Percentiles rank a stretch among this genome's conserved stretches.
phyloP scores from a whole-genome alignment of 2,797 vertebrate species.

The Sitta carolinensis region DNA sequence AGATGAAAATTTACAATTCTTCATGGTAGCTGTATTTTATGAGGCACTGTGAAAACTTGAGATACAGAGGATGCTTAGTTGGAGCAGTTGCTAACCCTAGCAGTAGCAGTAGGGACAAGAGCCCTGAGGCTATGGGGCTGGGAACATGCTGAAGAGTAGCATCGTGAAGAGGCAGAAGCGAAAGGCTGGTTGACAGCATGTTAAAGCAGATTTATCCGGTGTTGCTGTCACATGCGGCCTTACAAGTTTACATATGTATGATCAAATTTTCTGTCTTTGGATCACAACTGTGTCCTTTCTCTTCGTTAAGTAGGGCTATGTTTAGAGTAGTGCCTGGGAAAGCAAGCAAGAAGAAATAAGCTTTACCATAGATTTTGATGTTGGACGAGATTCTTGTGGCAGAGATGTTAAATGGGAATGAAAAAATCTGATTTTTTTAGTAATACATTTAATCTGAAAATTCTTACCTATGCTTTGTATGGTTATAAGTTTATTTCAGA shows the following conservation, averaged over 20 bases:
- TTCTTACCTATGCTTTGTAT: neutral
- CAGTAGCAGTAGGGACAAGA: conserved; percentile 12
- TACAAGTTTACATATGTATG: conserved; percentile 25
- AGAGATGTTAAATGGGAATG: neutral
- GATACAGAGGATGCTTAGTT: neutral
- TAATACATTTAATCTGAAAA: neutral
- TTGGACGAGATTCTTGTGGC: neutral
- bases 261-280: conserved; percentile 36
- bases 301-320: neutral
- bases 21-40: neutral
- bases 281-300: neutral
- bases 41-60: neutral
- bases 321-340: neutral
- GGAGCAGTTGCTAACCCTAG: conserved; percentile 40
- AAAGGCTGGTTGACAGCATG: conserved; percentile 55
- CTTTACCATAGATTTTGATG: neutral
- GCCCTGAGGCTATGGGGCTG: conserved; percentile 32
- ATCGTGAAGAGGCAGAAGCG: conserved; percentile 21
- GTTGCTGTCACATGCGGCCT: conserved; percentile 6
- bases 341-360: neutral
- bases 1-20: neutral
- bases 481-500: neutral
- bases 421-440: neutral
- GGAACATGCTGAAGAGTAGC: conserved; percentile 19
- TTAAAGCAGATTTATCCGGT: conserved; percentile 28